These are phyloP conservation scores for Heliconius cydno DNA, from an alignment of 2,888 invertebrate genomes.

Conservation along the genomic window DNA sequence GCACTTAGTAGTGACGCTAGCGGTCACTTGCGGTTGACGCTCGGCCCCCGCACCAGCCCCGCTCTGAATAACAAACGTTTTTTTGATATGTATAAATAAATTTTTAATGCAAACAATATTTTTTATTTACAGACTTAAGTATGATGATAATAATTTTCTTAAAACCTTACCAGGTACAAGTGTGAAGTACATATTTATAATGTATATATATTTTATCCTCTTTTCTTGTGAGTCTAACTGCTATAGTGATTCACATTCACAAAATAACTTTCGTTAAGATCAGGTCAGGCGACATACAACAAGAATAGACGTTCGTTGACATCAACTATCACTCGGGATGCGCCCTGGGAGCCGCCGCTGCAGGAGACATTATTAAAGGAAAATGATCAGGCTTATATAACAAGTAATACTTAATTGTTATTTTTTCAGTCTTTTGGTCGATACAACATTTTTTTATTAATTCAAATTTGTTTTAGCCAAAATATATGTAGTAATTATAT, in stretches of 20 bases:
- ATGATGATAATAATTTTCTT: not conserved
- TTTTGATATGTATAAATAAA: not conserved
- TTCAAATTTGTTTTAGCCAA: not conserved
- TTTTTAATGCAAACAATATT: not conserved
- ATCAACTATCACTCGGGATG: not conserved
- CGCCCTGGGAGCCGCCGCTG: not conserved
- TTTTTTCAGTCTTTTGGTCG: not conserved
- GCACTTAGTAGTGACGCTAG: not conserved
- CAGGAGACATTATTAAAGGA: too few species aligned
- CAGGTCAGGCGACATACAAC: too few species aligned
- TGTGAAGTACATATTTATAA: too few species aligned
- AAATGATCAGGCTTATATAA: too few species aligned
- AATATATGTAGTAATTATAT: too few species aligned
- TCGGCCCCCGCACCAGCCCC: too few species aligned
- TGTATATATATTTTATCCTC: too few species aligned
- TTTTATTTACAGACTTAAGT: not conserved
- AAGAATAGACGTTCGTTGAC: not conserved
- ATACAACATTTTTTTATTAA: not conserved
- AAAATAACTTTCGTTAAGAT: too few species aligned
- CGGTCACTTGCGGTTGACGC: not conserved
- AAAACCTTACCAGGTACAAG: not conserved
- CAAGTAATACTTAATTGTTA: too few species aligned
- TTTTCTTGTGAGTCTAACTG: too few species aligned
- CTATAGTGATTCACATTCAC: too few species aligned
- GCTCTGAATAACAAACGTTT: constrained; percentile 2